Evolutionary conservation across 2,113 vertebrate species (phyloP).

Genomic region (Calidris pygmaea): DNA sequence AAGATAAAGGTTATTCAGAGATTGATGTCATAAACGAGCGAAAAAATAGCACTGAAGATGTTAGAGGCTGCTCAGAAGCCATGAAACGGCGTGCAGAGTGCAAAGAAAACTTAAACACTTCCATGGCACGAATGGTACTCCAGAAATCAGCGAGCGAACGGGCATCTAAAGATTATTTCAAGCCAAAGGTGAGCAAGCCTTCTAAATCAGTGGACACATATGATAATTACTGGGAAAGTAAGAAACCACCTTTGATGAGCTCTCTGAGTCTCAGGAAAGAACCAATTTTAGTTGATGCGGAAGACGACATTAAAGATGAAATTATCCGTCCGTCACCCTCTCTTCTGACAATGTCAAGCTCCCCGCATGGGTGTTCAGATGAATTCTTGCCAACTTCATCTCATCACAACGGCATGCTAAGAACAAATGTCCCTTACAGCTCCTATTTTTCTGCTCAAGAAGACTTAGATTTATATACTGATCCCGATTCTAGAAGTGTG

Average conservation of each 20-base stretch:
- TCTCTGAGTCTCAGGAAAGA: conserved; percentile 92
- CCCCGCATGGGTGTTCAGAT: conserved; percentile 82
- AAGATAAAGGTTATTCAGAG: conserved; percentile 86
- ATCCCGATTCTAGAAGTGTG: conserved; percentile 81
- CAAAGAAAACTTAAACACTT: conserved; percentile 80
- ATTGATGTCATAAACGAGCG: conserved; percentile 87
- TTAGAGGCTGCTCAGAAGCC: conserved; percentile 86
- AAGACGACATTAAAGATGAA: conserved; percentile 91
- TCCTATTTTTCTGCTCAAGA: conserved; percentile 89
- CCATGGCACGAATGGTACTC: conserved; percentile 85
- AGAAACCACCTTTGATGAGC: conserved; percentile 88
- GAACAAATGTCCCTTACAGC: conserved; percentile 77
- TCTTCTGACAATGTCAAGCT: conserved; percentile 84
- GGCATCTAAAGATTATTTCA: conserved; percentile 84
- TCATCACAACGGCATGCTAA: conserved; percentile 76
- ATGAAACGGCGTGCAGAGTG: conserved; percentile 85
- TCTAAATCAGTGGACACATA: conserved; percentile 93
- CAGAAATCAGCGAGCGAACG: conserved; percentile 86
- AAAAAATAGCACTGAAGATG: conserved; percentile 84
- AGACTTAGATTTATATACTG: conserved; percentile 94
- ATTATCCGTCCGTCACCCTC: conserved; percentile 87
- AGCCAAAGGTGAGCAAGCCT: conserved; percentile 87
- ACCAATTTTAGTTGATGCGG: conserved; percentile 80
- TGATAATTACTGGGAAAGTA: conserved; percentile 89
- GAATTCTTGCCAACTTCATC: conserved; percentile 85